These are phyloP conservation scores for Drosophila nigrodunni DNA, from an alignment of 1,140 invertebrate species.

Conservation along the genomic window DNA sequence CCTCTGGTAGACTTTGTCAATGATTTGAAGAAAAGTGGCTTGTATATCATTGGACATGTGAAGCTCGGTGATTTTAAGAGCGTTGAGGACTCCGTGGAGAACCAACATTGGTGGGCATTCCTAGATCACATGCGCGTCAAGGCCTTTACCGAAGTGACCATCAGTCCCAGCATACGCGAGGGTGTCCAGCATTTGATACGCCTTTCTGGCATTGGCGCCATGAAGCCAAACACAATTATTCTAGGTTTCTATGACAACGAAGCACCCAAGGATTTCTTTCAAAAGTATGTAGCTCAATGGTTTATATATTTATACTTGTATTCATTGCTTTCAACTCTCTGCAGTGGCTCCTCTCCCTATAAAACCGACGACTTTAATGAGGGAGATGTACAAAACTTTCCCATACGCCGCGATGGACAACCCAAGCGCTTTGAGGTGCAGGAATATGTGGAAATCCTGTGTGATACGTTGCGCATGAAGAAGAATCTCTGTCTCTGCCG, in stretches of 20 bases:
- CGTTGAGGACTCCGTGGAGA: slow-evolving; percentile 90
- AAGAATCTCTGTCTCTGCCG: slow-evolving; percentile 98
- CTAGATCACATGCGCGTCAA: slow-evolving; percentile 96
- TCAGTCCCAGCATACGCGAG: slow-evolving; percentile 92
- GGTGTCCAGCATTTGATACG: slow-evolving; percentile 97
- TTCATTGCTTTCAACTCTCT: slow-evolving; percentile 24
- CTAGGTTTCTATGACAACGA: slow-evolving; percentile 95
- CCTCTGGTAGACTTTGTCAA: slow-evolving; percentile 99
- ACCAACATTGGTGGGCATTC: slow-evolving; percentile 94
- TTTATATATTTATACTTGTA: slow-evolving; percentile 1
- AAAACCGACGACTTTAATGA: slow-evolving; percentile 84
- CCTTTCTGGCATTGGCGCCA: slow-evolving; percentile 97
- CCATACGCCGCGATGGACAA: slow-evolving; percentile 78
- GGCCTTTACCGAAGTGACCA: slow-evolving; percentile 98
- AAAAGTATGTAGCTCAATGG: slow-evolving; percentile 81
- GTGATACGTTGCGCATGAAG: slow-evolving; percentile 94
- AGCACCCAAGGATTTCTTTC: slow-evolving; percentile 90
- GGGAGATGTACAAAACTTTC: slow-evolving; percentile 84
- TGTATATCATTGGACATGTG: slow-evolving; percentile 97
- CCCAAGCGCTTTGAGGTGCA: slow-evolving; percentile 79
- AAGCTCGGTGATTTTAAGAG: slow-evolving; percentile 88
- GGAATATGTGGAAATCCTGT: slow-evolving; percentile 96
- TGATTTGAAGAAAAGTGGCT: slow-evolving; percentile 98
- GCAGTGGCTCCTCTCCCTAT: slow-evolving; percentile 84
- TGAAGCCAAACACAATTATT: slow-evolving; percentile 99